Evolutionary conservation across 2,797 vertebrate genomes (phyloP).

Genomic region (Apogon talboti): DNA sequence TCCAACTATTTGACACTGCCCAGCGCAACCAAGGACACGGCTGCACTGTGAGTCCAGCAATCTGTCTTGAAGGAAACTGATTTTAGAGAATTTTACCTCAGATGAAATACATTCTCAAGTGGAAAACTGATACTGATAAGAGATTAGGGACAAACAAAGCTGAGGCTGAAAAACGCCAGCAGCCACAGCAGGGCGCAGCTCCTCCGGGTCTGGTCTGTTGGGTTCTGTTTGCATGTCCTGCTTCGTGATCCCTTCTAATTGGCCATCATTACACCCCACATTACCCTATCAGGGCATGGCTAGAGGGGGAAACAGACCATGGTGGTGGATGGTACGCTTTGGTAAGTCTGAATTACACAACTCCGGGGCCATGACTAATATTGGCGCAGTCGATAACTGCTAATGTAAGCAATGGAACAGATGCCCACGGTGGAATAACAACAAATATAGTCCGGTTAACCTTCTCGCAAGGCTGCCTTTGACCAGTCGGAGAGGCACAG

Average conservation of each 20-base stretch:
- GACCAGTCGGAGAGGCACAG: constrained; percentile 69
- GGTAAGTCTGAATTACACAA: constrained; percentile 84
- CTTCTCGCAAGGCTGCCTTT: constrained; percentile 79
- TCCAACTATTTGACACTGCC: constrained; percentile 53
- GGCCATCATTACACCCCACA: constrained; percentile 83
- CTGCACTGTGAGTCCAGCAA: background rate
- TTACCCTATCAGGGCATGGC: constrained; percentile 80
- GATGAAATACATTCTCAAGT: constrained; percentile 25
- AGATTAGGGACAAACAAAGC: constrained; percentile 35
- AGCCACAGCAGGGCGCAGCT: constrained; percentile 48
- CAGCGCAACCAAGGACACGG: constrained; percentile 21
- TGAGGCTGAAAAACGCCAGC: constrained; percentile 7
- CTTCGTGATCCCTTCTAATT: constrained; percentile 85
- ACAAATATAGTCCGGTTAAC: constrained; percentile 81
- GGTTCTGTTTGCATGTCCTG: constrained; percentile 81
- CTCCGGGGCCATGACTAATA: constrained; percentile 80
- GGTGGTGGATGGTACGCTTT: constrained; percentile 79
- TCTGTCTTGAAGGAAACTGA: constrained; percentile 28
- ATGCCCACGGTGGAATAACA: constrained; percentile 75
- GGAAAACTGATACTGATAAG: constrained; percentile 34
- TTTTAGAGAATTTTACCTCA: constrained; percentile 36
- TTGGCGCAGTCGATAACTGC: constrained; percentile 78
- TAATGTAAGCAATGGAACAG: constrained; percentile 80
- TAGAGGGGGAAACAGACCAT: constrained; percentile 82
- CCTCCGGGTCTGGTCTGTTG: constrained; percentile 54